A percentile compares a stretch with the other conserved stretches of the same genome.
These are phyloP conservation scores for Mionectes macconnelli DNA, from an alignment of 2,113 vertebrate species.

Conservation along the genomic window DNA sequence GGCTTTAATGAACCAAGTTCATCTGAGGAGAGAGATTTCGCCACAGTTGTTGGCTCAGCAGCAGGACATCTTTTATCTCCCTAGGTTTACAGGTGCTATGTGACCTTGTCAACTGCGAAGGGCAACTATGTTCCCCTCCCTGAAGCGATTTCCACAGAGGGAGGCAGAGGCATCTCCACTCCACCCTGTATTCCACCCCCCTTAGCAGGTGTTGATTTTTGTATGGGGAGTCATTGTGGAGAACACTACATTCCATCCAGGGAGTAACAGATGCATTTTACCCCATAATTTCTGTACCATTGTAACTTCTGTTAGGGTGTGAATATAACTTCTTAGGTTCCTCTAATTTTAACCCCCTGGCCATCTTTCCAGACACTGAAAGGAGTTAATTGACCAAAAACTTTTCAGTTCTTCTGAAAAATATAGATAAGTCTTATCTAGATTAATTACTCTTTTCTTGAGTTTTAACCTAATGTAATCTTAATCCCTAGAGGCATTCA, in stretches of 20 bases:
- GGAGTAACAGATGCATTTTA: background rate
- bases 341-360: background rate
- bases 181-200: background rate
- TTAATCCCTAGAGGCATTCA: background rate
- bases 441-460: background rate
- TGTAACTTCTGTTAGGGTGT: background rate
- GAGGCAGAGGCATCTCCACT: background rate
- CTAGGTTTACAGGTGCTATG: background rate
- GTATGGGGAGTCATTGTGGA: background rate
- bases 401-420: background rate
- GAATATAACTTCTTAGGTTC: background rate
- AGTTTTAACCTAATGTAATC: background rate
- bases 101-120: background rate
- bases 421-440: background rate
- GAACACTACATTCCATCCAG: background rate
- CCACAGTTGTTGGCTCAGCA: background rate
- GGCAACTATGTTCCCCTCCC: background rate
- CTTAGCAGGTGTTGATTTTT: background rate
- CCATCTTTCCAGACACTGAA: background rate
- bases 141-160: background rate
- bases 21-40: background rate
- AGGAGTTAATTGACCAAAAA: background rate
- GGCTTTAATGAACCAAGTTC: background rate
- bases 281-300: background rate
- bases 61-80: background rate